Percentiles rank a stretch among this genome's conserved stretches.
Conservation (phyloP, 1,140 invertebrate species). For the Macrocentrus cingulum region DNA sequence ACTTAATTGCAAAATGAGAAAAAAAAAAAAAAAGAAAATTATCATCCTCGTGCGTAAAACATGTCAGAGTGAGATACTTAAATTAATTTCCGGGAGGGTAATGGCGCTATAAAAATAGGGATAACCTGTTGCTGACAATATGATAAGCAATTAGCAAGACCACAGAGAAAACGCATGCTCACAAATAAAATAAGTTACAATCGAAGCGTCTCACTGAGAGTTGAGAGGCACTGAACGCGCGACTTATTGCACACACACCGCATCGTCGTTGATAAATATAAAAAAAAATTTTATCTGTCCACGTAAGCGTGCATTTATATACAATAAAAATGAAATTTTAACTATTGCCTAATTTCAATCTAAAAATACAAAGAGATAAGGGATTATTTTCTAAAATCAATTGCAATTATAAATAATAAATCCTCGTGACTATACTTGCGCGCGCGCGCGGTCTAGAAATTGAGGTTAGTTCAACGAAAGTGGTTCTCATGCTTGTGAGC, state of each 20-base stretch:
- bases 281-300: too few relatives aligned
- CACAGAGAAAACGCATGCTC: not conserved
- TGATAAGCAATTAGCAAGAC: conserved; percentile 40
- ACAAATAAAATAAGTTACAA: not conserved
- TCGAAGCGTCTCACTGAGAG: not conserved
- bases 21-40: too few relatives aligned
- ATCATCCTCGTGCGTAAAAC: conserved; percentile 4
- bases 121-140: conserved; percentile 45
- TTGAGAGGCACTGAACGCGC: conserved; percentile 17
- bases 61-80: not conserved
- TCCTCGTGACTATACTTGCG: conserved; percentile 3
- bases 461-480: conserved; percentile 22
- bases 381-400: conserved; percentile 2
- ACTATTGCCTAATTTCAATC: too few relatives aligned
- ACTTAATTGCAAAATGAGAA: too few relatives aligned
- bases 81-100: conserved; percentile 33
- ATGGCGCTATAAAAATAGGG: conserved; percentile 35
- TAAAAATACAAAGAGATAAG: too few relatives aligned
- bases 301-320: too few relatives aligned
- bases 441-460: conserved; percentile 3
- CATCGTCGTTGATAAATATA: too few relatives aligned
- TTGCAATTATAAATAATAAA: not conserved
- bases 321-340: too few relatives aligned
- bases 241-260: too few relatives aligned
- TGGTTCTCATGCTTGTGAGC: conserved; percentile 6